These are phyloP conservation scores for Bradypus variegatus DNA, from an alignment of 2,797 vertebrate species.

Conservation along the genomic window DNA sequence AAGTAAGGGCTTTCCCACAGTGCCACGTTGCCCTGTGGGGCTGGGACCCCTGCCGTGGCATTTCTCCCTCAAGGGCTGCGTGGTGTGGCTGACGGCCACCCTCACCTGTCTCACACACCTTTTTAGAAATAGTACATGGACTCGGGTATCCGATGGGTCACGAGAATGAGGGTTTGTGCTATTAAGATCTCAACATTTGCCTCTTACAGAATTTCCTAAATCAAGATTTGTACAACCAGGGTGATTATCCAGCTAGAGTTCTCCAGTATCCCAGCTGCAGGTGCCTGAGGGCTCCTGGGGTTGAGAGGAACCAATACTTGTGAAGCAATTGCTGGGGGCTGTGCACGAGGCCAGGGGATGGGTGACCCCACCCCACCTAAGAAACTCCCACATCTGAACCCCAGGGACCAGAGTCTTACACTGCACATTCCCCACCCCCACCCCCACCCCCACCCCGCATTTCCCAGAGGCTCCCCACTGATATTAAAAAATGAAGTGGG, in stretches of 20 bases:
- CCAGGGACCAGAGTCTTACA: neutral
- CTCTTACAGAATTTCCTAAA: neutral
- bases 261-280: neutral
- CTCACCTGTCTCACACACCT: too few species aligned
- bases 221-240: neutral
- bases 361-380: too few species aligned
- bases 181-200: neutral
- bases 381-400: neutral
- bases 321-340: neutral
- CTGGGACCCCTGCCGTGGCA: neutral
- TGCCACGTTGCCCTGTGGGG: too few species aligned
- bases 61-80: neutral
- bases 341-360: too few species aligned
- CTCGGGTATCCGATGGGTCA: neutral
- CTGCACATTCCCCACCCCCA: neutral
- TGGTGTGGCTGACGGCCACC: too few species aligned
- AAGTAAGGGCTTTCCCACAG: neutral
- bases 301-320: neutral
- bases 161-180: neutral
- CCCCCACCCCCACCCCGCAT: neutral
- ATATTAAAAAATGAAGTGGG: neutral
- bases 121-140: neutral
- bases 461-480: neutral
- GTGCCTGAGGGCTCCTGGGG: neutral
- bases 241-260: neutral